phyloP scores from a whole-genome alignment of 2,888 invertebrate species.

The Temnothorax rugatulus region DNA sequence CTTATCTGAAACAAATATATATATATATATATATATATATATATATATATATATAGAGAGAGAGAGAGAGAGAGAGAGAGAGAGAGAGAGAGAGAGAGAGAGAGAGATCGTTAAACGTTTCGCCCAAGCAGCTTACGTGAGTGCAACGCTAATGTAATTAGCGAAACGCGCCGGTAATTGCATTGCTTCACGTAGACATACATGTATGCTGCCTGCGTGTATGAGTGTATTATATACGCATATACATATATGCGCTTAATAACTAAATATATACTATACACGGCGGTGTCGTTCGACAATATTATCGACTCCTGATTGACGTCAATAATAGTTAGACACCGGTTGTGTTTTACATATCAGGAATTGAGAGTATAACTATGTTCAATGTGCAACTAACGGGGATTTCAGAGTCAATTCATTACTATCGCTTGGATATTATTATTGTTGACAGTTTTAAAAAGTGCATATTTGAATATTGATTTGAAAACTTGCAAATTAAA shows the following conservation, averaged over 20 bases:
- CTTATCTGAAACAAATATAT: slow-evolving; percentile 40
- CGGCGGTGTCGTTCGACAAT: not conserved
- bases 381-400: not conserved
- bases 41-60: too few relatives aligned
- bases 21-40: too few relatives aligned
- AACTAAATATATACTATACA: slow-evolving; percentile 33
- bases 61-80: too few relatives aligned
- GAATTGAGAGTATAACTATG: slow-evolving; percentile 1
- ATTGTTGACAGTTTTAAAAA: slow-evolving; percentile 15
- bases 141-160: slow-evolving; percentile 51
- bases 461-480: slow-evolving; percentile 2
- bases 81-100: not conserved
- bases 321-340: slow-evolving; percentile 29
- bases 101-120: slow-evolving; percentile 40
- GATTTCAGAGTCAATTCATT: not conserved
- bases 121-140: slow-evolving; percentile 19
- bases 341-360: slow-evolving; percentile 3
- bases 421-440: not conserved
- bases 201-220: not conserved
- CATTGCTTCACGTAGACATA: not conserved
- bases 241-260: slow-evolving; percentile 12
- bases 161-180: slow-evolving; percentile 38
- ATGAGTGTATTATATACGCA: not conserved
- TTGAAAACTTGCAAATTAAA: not conserved
- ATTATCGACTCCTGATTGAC: slow-evolving; percentile 27